Percentiles rank a stretch among this genome's conserved stretches.
These are phyloP conservation scores for Pao palembangensis DNA, from an alignment of 2,113 vertebrate genomes.

Conservation along the genomic window DNA sequence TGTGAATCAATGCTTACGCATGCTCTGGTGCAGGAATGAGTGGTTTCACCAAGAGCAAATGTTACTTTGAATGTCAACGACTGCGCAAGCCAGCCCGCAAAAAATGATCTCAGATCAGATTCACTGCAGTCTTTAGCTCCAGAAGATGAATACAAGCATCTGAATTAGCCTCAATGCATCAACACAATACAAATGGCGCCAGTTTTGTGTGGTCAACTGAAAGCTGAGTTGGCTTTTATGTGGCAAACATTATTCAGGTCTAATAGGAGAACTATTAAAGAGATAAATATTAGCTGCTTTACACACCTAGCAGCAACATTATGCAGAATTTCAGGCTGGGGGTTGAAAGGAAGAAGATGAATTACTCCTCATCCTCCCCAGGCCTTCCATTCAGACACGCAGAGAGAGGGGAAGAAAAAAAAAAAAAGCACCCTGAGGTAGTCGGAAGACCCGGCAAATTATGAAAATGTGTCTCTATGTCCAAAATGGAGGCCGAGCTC, in stretches of 20 bases:
- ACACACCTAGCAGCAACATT: conserved; percentile 67
- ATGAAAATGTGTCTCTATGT: conserved; percentile 80
- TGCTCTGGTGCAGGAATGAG: conserved; percentile 45
- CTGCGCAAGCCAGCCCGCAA: conserved; percentile 14
- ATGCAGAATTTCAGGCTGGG: conserved; percentile 63
- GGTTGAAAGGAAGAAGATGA: conserved; percentile 68
- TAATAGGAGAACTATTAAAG: conserved; percentile 64
- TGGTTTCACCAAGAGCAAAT: conserved; percentile 33
- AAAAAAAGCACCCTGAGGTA: conserved; percentile 62
- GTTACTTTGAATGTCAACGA: conserved; percentile 6
- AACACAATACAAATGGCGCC: conserved; percentile 18
- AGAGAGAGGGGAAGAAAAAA: conserved; percentile 36
- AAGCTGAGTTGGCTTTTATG: conserved; percentile 40
- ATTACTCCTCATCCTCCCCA: conserved; percentile 69
- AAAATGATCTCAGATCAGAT: conserved; percentile 20
- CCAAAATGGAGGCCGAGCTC: conserved; percentile 79
- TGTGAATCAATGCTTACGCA: conserved; percentile 60
- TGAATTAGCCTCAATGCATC: conserved; percentile 21
- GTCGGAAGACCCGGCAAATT: conserved; percentile 76
- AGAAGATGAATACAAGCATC: conserved; percentile 2
- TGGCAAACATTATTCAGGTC: conserved; percentile 52
- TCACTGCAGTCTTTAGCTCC: conserved; percentile 9
- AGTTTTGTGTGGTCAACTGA: conserved; percentile 36
- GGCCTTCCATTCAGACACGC: conserved; percentile 72
- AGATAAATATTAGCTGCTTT: conserved; percentile 65